Evolutionary conservation across 2,113 vertebrate genomes (phyloP).

Genomic region (Clarias batrachus): DNA sequence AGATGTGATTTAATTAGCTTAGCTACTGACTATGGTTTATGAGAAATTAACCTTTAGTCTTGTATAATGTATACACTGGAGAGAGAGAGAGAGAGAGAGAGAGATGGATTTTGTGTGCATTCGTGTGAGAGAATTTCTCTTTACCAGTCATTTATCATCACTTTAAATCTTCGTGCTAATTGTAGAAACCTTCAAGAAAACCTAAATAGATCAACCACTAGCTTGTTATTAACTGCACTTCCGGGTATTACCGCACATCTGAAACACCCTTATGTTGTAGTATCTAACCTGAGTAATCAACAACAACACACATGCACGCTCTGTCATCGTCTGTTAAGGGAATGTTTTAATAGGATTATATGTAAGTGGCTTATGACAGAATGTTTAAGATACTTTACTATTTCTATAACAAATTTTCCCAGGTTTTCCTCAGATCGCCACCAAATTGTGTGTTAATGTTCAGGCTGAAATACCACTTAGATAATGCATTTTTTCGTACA

Average conservation of each 20-base stretch:
- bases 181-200: constrained; percentile 34
- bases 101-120: neutral
- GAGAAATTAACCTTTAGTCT: neutral
- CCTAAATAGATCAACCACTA: constrained; percentile 16
- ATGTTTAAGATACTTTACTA: neutral
- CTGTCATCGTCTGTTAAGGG: neutral
- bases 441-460: too few species aligned
- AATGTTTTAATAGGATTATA: neutral
- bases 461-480: too few species aligned
- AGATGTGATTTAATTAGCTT: neutral
- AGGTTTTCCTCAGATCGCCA: too few species aligned
- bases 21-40: neutral
- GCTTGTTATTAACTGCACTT: constrained; percentile 23
- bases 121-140: neutral
- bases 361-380: neutral
- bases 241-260: neutral
- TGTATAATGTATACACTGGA: neutral
- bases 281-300: neutral
- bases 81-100: neutral
- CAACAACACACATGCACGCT: neutral
- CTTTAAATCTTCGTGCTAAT: constrained; percentile 43
- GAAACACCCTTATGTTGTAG: neutral
- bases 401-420: too few species aligned
- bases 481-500: too few species aligned
- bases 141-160: constrained; percentile 30